Conservation (phyloP, 2,113 vertebrate species). For the Callionymus lyra region DNA sequence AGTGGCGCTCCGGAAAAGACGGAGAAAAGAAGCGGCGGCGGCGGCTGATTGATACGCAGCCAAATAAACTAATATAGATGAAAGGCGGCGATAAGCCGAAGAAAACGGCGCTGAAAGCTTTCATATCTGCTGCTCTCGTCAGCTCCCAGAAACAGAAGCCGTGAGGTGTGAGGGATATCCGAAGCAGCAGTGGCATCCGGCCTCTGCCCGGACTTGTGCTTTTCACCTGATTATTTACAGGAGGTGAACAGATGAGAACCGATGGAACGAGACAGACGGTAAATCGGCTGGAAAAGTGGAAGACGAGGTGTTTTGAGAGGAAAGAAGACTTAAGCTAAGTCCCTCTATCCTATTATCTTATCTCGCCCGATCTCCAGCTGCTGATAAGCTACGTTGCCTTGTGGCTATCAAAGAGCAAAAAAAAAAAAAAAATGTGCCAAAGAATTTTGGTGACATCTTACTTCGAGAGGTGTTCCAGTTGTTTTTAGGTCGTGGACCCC, state of each 20-base stretch:
- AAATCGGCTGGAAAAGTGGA: not conserved
- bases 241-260: conserved; percentile 38
- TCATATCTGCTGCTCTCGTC: conserved; percentile 14
- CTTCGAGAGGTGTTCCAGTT: too few species aligned
- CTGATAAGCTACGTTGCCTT: too few species aligned
- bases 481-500: too few species aligned
- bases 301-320: not conserved
- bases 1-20: conserved; percentile 43
- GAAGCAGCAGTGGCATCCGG: conserved; percentile 48
- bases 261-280: conserved; percentile 39
- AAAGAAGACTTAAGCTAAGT: not conserved
- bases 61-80: conserved; percentile 55
- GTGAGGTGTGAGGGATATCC: conserved; percentile 44
- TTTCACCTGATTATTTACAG: conserved; percentile 53
- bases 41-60: conserved; percentile 55
- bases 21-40: conserved; percentile 39
- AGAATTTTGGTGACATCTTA: too few species aligned
- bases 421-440: too few species aligned
- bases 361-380: too few species aligned
- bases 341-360: not conserved
- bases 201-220: conserved; percentile 31
- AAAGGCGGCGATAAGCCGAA: conserved; percentile 50
- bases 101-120: conserved; percentile 11
- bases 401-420: too few species aligned
- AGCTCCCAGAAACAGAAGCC: conserved; percentile 33